Evolutionary conservation across 2,797 vertebrate genomes (phyloP), one percentile per base, ranked within the genome.

Genomic region (Melanotaenia boesemani): DNA sequence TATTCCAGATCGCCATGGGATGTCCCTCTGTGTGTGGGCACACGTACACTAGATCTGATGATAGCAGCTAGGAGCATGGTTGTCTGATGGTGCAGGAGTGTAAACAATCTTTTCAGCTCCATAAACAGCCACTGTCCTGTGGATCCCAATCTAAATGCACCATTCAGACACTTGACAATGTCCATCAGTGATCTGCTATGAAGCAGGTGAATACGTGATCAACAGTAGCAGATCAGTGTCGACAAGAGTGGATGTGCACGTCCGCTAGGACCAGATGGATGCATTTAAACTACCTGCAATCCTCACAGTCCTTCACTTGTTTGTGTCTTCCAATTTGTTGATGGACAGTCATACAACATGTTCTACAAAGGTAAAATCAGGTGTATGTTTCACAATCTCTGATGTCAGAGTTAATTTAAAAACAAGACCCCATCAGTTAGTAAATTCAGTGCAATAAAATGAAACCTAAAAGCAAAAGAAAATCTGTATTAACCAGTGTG

Each of bases 81-180:
- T 18, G 41, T 34, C 34, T 56, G 61, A 46, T 52, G 13, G 32
- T 71, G 80, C 48, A 22, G 30, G 66, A 68, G 36, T 46, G 30
- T 91, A 91, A 88, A 90, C 85, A 83, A 22, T 61, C 39, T 63
- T 68, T 5, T 22, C 24, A 1, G 7, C 54, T 91, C 81, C 88
- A 85, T 92, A 92, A 94, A 94, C 89, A 79, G 82, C 72, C 46
- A 4, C 69, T 48, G 77, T 86, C 71, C 77, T 79, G 70, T 61
- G 74, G 88, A 93, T 91, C 22, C 0, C 26, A 62, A 94, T 94
- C 92, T 93, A 92, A 85, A 92, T 93, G 90, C 76, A 26, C 79
- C 76, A 91, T 94, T 93, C 77, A 93, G 58, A 68, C 50, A 72
- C 58, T 67, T 54, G 68, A 48, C 7, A 67, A 92, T 80, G 85